Evolutionary conservation across 2,797 vertebrate genomes (phyloP), one percentile per base, ranked within the genome.

Genomic region (Anguilla pacifica): DNA sequence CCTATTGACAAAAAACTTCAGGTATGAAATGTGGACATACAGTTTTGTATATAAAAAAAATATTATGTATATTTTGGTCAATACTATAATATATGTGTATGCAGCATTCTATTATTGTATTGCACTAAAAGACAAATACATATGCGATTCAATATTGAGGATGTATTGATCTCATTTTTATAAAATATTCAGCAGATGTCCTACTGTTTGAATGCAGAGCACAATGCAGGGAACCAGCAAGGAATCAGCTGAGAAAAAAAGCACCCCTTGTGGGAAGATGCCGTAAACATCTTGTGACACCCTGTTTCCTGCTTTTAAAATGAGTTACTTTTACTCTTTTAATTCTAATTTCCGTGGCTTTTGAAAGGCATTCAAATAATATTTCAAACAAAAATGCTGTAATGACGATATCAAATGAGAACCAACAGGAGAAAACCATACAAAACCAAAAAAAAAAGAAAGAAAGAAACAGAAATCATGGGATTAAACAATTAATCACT

Each of bases 381-480:
- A 39, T 57, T 84, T 87, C 81, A 83, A 87, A 84, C 46, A 49
- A 59, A 51, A 87, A 87, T 55, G 31, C n/a, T 55, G 64, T 22
- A 22, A 55, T 46, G 53, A 67, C n/a, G 28, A 84, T 87, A 51
- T 84, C 74, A 72, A 87, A 87, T 61, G 55, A 84, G 82, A 87
- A 84, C 84, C 82, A 64, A 83, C 17, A 64, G 43, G 15, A 87
- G 43, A 64, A 87, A 51, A 67, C 46, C 15, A 83, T 64, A 61
- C 64, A 61, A 51, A 70, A 53, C 81, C 70, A 72, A 72, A 72
- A 11, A 72, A 72, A 11, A 19, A 70, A 25, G 19, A 22, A 61
- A 39, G 61, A 49, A 55, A 43, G 84, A 28, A 51, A 64, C 82
- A 51, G 61, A 84, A 83, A 72, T 87, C 81, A 72, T 84, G 64